Evolutionary conservation across 2,113 vertebrate species (phyloP).

Genomic region (Ochotona curzoniae): DNA sequence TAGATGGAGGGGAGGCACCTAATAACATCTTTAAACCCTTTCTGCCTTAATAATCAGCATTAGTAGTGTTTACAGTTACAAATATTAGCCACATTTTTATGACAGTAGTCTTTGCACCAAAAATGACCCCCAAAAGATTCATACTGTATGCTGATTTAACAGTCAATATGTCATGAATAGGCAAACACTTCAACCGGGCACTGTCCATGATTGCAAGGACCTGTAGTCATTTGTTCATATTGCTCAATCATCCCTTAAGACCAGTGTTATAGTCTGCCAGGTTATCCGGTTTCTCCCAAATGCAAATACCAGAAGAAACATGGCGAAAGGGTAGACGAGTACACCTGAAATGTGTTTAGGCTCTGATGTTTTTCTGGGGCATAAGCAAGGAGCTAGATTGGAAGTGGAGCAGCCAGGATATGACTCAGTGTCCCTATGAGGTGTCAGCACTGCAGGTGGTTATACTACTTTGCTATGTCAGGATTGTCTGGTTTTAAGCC

Average conservation of each 20-base stretch:
- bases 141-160: neutral
- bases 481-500: constrained; percentile 45
- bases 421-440: too few species aligned
- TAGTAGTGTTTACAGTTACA: neutral
- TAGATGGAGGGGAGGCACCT: neutral
- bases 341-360: neutral
- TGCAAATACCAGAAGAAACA: neutral
- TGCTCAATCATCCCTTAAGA: neutral
- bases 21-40: neutral
- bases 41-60: neutral
- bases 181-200: neutral
- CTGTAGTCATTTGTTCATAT: neutral
- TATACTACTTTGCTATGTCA: neutral
- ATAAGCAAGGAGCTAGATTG: too few species aligned
- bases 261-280: neutral
- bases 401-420: too few species aligned
- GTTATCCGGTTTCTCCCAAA: neutral
- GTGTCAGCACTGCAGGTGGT: too few species aligned
- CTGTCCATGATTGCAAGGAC: neutral
- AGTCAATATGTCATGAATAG: neutral
- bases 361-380: too few species aligned
- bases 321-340: neutral
- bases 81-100: constrained; percentile 3
- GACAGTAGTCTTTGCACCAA: neutral
- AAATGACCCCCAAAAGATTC: constrained; percentile 1